Percentiles rank a stretch among this genome's conserved stretches.
phyloP scores from a whole-genome alignment of 2,888 invertebrate species.

The Pyrrhia umbra region DNA sequence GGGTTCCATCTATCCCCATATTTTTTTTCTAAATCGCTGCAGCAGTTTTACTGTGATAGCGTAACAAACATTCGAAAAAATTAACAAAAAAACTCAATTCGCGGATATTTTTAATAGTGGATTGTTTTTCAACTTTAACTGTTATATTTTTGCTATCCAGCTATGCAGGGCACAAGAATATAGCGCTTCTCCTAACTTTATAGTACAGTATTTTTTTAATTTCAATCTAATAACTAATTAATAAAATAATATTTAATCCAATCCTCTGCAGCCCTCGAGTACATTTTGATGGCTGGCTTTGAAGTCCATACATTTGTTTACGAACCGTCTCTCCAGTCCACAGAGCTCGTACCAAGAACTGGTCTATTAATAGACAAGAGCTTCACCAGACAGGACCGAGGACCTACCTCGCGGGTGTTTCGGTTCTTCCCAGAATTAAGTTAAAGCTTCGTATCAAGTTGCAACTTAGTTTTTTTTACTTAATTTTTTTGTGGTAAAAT shows the following conservation, averaged over 20 bases:
- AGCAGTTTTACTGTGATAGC: too few species aligned
- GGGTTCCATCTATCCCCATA: too few species aligned
- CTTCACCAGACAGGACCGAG: not conserved
- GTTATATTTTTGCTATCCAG: too few species aligned
- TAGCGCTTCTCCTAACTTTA: too few species aligned
- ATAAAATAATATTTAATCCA: not conserved
- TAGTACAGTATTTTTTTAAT: too few species aligned
- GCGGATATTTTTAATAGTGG: too few species aligned
- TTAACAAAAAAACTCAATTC: too few species aligned
- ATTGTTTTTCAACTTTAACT: too few species aligned
- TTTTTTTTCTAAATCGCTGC: too few species aligned
- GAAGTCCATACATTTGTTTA: constrained; percentile 44
- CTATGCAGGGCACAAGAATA: too few species aligned
- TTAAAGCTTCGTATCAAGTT: not conserved
- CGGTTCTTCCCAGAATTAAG: not conserved
- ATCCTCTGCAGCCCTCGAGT: not conserved
- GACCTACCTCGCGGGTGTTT: not conserved
- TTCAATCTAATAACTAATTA: too few species aligned
- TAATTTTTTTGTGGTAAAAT: not conserved
- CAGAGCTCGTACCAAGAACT: constrained; percentile 40
- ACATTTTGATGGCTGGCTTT: constrained; percentile 30
- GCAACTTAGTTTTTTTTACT: not conserved
- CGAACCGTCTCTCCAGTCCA: constrained; percentile 5
- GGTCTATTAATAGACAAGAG: constrained; percentile 42
- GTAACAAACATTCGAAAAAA: too few species aligned